Percentiles rank a stretch among this genome's conserved stretches.
Evolutionary conservation across 2,797 vertebrate genomes (phyloP).

Genomic region (Cirrhinus mrigala): DNA sequence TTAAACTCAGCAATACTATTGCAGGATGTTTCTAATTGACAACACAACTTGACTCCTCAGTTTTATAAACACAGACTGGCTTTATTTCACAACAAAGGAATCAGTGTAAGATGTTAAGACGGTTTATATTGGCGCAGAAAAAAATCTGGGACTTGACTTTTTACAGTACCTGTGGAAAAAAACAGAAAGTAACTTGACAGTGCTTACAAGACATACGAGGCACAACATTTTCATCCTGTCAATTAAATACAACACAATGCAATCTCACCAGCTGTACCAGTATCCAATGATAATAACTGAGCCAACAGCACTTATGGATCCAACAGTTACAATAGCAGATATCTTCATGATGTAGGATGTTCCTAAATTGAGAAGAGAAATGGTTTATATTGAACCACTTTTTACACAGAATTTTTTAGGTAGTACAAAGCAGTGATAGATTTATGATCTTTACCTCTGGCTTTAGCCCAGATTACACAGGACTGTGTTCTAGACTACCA

Average conservation of each 20-base stretch:
- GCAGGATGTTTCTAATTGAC: neutral
- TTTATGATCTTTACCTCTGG: constrained; percentile 68
- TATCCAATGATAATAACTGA: constrained; percentile 65
- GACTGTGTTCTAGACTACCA: constrained; percentile 73
- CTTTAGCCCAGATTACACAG: constrained; percentile 81
- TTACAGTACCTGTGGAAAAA: constrained; percentile 22
- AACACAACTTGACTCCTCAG: neutral
- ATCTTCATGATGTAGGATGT: constrained; percentile 70
- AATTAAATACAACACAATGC: neutral
- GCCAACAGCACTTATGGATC: constrained; percentile 63
- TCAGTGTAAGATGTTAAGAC: neutral
- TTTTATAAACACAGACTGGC: neutral
- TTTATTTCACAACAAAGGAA: constrained; percentile 24
- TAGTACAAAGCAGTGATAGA: neutral
- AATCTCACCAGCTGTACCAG: constrained; percentile 68
- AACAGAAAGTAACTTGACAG: neutral
- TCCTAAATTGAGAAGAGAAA: constrained; percentile 63
- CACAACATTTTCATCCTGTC: neutral
- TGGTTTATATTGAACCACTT: neutral
- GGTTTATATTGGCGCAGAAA: neutral
- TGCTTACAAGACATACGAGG: neutral
- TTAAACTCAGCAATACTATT: neutral
- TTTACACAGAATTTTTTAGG: neutral
- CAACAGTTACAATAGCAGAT: constrained; percentile 66
- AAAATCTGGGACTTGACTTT: constrained; percentile 9